A percentile compares a stretch with the other conserved stretches of the same genome.
Conservation (phyloP, 2,113 vertebrate species). For the Lepisosteus oculatus region DNA sequence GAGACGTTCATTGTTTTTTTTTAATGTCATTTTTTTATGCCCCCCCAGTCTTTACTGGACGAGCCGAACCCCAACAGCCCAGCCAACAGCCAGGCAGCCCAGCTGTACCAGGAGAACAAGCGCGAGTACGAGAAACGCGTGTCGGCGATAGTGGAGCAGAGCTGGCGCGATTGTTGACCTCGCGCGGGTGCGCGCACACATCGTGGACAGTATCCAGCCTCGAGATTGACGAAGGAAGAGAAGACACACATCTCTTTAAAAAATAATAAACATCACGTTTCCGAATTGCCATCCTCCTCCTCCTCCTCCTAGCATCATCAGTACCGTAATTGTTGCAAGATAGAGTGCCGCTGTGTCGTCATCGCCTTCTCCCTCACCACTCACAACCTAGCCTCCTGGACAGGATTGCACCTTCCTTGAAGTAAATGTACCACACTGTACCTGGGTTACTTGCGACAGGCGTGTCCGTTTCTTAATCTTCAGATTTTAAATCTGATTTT, state of each 20-base stretch:
- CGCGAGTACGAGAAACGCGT: slow-evolving; percentile 97
- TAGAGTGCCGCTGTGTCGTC: slow-evolving; percentile 87
- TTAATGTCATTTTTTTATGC: slow-evolving; percentile 20
- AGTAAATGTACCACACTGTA: slow-evolving; percentile 85
- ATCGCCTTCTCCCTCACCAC: slow-evolving; percentile 60
- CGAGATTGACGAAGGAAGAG: slow-evolving; percentile 68
- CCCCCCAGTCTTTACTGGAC: slow-evolving; percentile 87
- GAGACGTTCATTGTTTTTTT: neutral
- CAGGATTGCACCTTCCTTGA: slow-evolving; percentile 72
- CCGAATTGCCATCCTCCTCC: slow-evolving; percentile 66
- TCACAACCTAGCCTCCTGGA: slow-evolving; percentile 70
- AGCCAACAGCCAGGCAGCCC: slow-evolving; percentile 97
- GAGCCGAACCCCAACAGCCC: slow-evolving; percentile 98
- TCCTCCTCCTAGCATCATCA: slow-evolving; percentile 64
- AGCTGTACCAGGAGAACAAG: slow-evolving; percentile 99
- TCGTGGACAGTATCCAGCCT: slow-evolving; percentile 77
- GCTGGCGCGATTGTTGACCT: slow-evolving; percentile 98
- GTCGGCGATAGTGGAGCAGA: slow-evolving; percentile 98
- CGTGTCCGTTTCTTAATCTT: slow-evolving; percentile 14
- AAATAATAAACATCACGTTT: slow-evolving; percentile 53
- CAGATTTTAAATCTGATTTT: too few relatives aligned
- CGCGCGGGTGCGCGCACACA: slow-evolving; percentile 39
- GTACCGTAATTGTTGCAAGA: slow-evolving; percentile 83
- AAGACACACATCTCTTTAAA: slow-evolving; percentile 39
- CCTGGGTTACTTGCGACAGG: slow-evolving; percentile 85